phyloP scores from a whole-genome alignment of 2,797 vertebrate species.

The Margarornis squamiger region DNA sequence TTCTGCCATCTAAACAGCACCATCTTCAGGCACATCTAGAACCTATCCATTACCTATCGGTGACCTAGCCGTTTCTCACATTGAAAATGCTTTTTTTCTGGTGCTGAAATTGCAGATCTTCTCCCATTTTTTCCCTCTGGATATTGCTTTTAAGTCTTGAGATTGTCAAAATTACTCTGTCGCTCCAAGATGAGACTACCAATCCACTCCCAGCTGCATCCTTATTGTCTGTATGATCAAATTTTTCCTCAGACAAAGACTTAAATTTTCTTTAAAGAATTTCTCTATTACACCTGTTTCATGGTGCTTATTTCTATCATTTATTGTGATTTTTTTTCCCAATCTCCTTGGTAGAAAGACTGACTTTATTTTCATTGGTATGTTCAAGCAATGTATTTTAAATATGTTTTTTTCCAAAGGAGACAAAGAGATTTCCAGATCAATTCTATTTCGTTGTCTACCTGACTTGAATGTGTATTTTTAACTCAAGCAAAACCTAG shows the following conservation, averaged over 20 bases:
- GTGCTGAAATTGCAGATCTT: not conserved
- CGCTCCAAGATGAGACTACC: not conserved
- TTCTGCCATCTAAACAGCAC: slow-evolving; percentile 64
- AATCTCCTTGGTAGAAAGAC: fast-evolving
- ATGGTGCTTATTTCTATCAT: not conserved
- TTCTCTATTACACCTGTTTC: not conserved
- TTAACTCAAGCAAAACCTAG: not conserved
- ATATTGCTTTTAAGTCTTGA: not conserved
- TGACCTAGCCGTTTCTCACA: not conserved
- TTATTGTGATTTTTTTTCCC: not conserved
- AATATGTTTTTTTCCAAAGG: not conserved
- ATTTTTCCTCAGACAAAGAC: not conserved
- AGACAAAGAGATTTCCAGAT: not conserved
- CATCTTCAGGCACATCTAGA: slow-evolving; percentile 53
- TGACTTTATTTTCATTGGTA: not conserved
- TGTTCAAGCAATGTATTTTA: not conserved
- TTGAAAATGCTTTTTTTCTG: not conserved
- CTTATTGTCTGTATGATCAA: not conserved
- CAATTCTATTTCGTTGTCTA: not conserved
- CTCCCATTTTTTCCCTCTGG: not conserved
- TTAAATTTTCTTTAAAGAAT: not conserved
- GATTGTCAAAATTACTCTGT: not conserved
- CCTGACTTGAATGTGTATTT: not conserved
- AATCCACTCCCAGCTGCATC: not conserved
- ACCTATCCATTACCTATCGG: not conserved